A percentile compares a stretch with the other conserved stretches of the same genome.
These are phyloP conservation scores for Dendroctonus ponderosae DNA, from an alignment of 1,140 invertebrate genomes.

Conservation along the genomic window DNA sequence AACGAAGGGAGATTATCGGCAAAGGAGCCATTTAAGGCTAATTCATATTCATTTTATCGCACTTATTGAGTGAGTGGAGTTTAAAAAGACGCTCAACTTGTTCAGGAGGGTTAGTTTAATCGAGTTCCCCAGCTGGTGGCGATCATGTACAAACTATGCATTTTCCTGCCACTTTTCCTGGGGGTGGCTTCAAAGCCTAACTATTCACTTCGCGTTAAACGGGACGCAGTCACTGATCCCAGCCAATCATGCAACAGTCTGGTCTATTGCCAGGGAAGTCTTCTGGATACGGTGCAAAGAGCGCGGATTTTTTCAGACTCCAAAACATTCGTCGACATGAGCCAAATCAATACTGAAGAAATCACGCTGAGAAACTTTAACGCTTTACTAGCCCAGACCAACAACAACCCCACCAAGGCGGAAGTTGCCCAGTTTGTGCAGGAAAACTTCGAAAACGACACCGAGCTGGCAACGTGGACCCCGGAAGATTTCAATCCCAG, in stretches of 20 bases:
- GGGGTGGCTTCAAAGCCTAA: background rate
- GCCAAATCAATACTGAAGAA: conserved; percentile 62
- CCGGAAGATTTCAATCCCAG: conserved; percentile 65
- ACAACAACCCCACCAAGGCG: conserved; percentile 56
- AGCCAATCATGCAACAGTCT: conserved; percentile 54
- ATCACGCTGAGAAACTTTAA: conserved; percentile 63
- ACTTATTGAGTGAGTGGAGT: too few relatives aligned
- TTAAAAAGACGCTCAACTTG: too few relatives aligned
- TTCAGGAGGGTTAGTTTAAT: too few relatives aligned
- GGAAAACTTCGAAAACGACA: conserved; percentile 52
- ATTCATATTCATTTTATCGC: too few relatives aligned
- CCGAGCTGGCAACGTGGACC: conserved; percentile 59
- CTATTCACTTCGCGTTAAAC: background rate
- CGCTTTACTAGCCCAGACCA: conserved; percentile 61
- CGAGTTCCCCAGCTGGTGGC: too few relatives aligned
- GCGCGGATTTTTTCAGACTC: conserved; percentile 74
- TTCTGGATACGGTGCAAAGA: conserved; percentile 74
- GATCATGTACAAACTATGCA: conserved; percentile 5
- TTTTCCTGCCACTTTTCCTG: conserved; percentile 1
- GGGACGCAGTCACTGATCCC: conserved; percentile 1
- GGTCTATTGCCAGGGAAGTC: conserved; percentile 75
- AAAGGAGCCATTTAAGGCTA: too few relatives aligned
- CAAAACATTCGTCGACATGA: conserved; percentile 88
- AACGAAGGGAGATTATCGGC: too few relatives aligned
- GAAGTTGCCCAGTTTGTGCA: conserved; percentile 61